phyloP scores from a whole-genome alignment of 2,113 vertebrate species.

The Dolichotis patagonum region DNA sequence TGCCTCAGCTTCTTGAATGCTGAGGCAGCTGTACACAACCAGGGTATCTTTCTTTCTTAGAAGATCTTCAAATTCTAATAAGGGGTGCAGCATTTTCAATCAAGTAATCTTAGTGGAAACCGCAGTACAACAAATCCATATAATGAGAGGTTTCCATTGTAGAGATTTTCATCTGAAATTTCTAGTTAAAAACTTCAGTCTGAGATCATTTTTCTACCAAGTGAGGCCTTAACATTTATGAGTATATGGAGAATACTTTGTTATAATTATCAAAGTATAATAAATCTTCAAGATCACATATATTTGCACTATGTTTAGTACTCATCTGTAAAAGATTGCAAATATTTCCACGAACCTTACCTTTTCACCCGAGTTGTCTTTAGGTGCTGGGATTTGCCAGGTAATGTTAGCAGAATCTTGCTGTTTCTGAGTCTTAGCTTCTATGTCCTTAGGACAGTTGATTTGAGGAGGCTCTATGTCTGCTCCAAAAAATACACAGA shows the following conservation, averaged over 20 bases:
- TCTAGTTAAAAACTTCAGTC: neutral
- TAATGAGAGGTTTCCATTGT: neutral
- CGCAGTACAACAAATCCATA: neutral
- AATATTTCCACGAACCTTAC: constrained; percentile 80
- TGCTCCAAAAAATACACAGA: constrained; percentile 82
- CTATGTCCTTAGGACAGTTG: constrained; percentile 91
- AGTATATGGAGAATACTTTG: neutral
- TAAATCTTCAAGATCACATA: neutral
- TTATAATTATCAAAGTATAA: neutral
- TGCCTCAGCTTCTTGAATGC: neutral
- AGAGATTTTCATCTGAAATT: neutral
- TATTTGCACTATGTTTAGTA: neutral
- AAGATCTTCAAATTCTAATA: neutral
- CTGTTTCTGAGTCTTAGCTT: constrained; percentile 90
- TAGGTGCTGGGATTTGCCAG: constrained; percentile 90
- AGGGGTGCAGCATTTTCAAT: neutral
- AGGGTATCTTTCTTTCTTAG: neutral
- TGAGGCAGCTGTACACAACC: neutral
- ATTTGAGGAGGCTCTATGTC: constrained; percentile 93
- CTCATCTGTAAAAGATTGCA: neutral
- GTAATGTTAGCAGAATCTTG: constrained; percentile 92
- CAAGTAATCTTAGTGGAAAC: neutral
- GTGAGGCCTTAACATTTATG: neutral
- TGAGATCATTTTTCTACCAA: neutral
- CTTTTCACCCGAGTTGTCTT: constrained; percentile 95